Percentiles rank a stretch among this genome's conserved stretches.
Evolutionary conservation across 1,140 invertebrate species (phyloP).

Genomic region (Stenopsyche tienmushanensis): DNA sequence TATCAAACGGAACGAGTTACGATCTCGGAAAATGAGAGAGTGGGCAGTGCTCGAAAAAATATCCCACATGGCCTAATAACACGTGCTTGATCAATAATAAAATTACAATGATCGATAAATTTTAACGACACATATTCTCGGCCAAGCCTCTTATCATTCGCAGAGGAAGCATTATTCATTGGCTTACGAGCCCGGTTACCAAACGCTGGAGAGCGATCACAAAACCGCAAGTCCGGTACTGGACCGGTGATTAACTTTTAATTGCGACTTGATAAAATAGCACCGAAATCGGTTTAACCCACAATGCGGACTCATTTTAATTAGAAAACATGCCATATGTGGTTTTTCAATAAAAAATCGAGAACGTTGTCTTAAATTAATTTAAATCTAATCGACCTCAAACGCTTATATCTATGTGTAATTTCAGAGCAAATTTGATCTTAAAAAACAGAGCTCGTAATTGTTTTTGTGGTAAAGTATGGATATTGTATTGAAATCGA

Average conservation of each 20-base stretch:
- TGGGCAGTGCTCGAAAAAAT: slow-evolving; percentile 12
- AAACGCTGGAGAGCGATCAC: slow-evolving; percentile 8
- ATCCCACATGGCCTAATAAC: slow-evolving; percentile 12
- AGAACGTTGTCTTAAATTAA: too few species aligned
- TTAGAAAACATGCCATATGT: too few species aligned
- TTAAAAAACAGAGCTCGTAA: too few species aligned
- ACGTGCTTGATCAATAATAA: slow-evolving; percentile 13
- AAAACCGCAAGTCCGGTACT: slow-evolving; percentile 4
- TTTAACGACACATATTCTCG: slow-evolving; percentile 19
- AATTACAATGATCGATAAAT: slow-evolving; percentile 29
- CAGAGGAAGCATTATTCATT: slow-evolving; percentile 23
- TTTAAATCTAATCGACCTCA: too few species aligned
- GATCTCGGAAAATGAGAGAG: not conserved
- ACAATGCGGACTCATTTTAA: not conserved
- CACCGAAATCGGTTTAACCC: not conserved
- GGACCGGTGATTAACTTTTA: slow-evolving; percentile 20
- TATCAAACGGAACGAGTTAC: slow-evolving; percentile 19
- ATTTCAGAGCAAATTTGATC: too few species aligned
- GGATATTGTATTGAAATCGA: too few species aligned
- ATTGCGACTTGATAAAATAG: not conserved
- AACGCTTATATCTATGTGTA: too few species aligned
- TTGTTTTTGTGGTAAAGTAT: too few species aligned
- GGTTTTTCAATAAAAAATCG: too few species aligned
- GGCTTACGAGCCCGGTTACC: slow-evolving; percentile 12
- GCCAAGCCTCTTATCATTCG: slow-evolving; percentile 18